Conservation (phyloP, 2,113 vertebrate species). For the Bucco capensis region DNA sequence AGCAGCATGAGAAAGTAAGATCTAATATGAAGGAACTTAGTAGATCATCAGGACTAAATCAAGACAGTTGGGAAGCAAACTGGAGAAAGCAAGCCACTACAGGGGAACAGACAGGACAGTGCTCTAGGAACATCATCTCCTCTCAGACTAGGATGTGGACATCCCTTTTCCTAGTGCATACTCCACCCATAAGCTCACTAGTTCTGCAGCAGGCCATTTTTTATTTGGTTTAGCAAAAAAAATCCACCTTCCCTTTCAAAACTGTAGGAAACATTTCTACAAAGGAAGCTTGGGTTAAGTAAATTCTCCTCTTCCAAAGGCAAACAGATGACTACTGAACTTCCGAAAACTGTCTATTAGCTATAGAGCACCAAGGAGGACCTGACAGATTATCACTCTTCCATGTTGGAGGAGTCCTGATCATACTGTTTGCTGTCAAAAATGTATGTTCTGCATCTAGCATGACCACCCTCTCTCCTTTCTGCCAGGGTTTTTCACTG, state of each 20-base stretch:
- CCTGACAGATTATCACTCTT: not conserved
- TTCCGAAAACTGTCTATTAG: not conserved
- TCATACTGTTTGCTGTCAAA: not conserved
- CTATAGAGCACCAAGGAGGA: not conserved
- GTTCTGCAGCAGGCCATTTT: not conserved
- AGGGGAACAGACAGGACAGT: not conserved
- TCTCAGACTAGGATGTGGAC: not conserved
- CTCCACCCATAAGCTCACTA: not conserved
- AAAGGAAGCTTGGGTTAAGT: not conserved
- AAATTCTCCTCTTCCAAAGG: not conserved
- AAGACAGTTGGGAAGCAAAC: not conserved
- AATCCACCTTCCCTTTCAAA: not conserved
- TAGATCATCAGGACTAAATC: not conserved
- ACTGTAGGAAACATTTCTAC: not conserved
- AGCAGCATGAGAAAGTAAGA: not conserved
- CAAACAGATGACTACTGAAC: not conserved
- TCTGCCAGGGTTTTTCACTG: not conserved
- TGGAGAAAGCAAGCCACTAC: not conserved
- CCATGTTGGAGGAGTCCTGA: not conserved
- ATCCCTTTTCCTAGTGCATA: not conserved
- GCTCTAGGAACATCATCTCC: not conserved
- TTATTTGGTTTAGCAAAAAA: not conserved
- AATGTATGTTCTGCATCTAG: not conserved
- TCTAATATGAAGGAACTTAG: not conserved
- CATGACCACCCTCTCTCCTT: not conserved